Percentiles rank a stretch among this genome's conserved stretches.
These are phyloP conservation scores for Pseudococcus jackbeardsleyi DNA, from an alignment of 2,888 invertebrate species.

Conservation along the genomic window DNA sequence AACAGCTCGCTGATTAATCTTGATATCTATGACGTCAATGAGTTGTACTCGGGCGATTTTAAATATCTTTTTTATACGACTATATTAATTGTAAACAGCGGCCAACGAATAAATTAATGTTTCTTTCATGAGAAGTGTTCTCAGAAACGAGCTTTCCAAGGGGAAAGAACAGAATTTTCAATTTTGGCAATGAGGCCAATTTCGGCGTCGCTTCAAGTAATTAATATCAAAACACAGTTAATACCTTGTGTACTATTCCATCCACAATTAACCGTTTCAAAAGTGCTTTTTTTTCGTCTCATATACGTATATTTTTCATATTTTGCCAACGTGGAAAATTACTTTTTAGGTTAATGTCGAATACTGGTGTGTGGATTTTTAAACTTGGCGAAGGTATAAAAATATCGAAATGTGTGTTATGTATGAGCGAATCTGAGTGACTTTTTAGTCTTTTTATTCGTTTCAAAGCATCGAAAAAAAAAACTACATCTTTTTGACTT, in stretches of 20 bases:
- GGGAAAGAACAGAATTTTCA: slow-evolving; percentile 47
- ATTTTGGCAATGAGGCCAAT: slow-evolving; percentile 55
- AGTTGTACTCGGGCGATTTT: slow-evolving; percentile 60
- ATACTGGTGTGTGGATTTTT: neutral
- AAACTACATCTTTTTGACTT: neutral
- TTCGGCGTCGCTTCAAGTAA: slow-evolving; percentile 55
- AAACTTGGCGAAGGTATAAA: neutral
- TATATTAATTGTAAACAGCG: slow-evolving; percentile 62
- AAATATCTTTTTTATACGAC: slow-evolving; percentile 61
- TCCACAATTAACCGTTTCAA: slow-evolving; percentile 33
- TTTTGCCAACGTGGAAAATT: slow-evolving; percentile 30
- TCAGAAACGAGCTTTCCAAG: slow-evolving; percentile 39
- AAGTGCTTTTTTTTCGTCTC: slow-evolving; percentile 29
- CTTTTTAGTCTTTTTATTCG: neutral
- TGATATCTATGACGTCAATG: slow-evolving; percentile 61
- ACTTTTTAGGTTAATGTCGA: slow-evolving; percentile 22
- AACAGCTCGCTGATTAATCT: slow-evolving; percentile 40
- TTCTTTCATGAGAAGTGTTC: slow-evolving; percentile 53
- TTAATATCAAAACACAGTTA: slow-evolving; percentile 60
- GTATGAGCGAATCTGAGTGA: neutral
- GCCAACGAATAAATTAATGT: slow-evolving; percentile 63
- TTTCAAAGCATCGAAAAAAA: neutral
- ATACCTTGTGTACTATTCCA: slow-evolving; percentile 42
- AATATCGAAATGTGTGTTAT: no score
- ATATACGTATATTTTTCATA: slow-evolving; percentile 22